These are phyloP conservation scores for Papilio glaucus DNA, from an alignment of 1,140 invertebrate species.

Conservation along the genomic window DNA sequence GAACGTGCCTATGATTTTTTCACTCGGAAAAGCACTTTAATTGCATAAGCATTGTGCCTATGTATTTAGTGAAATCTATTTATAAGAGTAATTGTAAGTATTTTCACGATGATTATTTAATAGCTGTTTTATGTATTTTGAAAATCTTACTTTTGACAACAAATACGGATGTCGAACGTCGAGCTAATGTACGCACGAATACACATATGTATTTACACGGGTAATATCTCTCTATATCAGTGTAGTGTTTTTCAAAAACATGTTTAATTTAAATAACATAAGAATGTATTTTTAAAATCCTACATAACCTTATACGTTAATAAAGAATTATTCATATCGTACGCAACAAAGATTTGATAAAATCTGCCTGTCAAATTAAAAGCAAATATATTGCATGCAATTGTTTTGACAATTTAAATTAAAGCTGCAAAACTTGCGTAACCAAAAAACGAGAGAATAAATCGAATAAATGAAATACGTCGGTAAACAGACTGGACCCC, in stretches of 20 bases:
- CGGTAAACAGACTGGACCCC: slow-evolving; percentile 33
- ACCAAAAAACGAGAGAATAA: slow-evolving; percentile 32
- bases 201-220: not conserved
- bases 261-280: not conserved
- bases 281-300: not conserved
- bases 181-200: not conserved
- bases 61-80: no score
- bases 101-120: no score
- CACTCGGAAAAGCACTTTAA: no score
- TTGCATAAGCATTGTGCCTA: no score
- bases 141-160: no score
- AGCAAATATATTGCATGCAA: slow-evolving; percentile 33
- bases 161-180: not conserved
- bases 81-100: no score
- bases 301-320: not conserved
- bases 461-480: slow-evolving; percentile 22
- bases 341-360: slow-evolving; percentile 35
- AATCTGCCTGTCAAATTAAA: slow-evolving; percentile 35
- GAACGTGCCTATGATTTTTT: no score
- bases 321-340: not conserved
- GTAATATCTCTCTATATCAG: not conserved
- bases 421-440: slow-evolving; percentile 33
- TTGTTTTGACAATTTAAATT: slow-evolving; percentile 38
- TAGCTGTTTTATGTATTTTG: no score
- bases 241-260: not conserved